Percentiles rank a stretch among this genome's conserved stretches.
Conservation (phyloP, 2,888 invertebrate species). For the Petrolisthes manimaculis region DNA sequence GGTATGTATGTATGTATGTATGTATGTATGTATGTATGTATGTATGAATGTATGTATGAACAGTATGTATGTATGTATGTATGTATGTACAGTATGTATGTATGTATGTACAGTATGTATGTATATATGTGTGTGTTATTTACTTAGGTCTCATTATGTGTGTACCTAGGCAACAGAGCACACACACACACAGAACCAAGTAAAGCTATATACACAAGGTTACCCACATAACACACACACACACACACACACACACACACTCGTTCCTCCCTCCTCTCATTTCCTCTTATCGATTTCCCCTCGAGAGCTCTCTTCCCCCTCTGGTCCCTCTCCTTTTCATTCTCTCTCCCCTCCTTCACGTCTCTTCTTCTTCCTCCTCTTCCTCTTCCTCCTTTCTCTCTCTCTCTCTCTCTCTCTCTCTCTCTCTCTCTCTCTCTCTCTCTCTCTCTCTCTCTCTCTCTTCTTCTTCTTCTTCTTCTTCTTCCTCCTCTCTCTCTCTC, state of each 20-base stretch:
- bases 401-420: neutral
- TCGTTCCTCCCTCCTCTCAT: neutral
- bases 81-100: too few species aligned
- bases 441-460: neutral
- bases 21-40: too few species aligned
- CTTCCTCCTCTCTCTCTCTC: conserved; percentile 8
- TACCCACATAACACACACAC: neutral
- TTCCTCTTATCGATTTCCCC: neutral
- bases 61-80: too few species aligned
- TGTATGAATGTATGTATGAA: too few species aligned
- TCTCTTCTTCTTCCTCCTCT: neutral
- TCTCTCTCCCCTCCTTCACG: neutral
- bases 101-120: too few species aligned
- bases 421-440: neutral
- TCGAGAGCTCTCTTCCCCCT: neutral
- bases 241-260: neutral
- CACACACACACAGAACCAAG: too few species aligned
- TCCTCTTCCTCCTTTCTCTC: neutral
- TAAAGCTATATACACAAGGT: too few species aligned
- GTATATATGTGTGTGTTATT: too few species aligned
- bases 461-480: conserved; percentile 2
- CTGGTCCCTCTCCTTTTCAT: neutral
- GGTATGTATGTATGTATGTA: too few species aligned
- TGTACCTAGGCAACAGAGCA: too few species aligned
- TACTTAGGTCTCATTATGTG: too few species aligned